phyloP scores from a whole-genome alignment of 2,797 vertebrate genomes.

The Spondyliosoma cantharus region DNA sequence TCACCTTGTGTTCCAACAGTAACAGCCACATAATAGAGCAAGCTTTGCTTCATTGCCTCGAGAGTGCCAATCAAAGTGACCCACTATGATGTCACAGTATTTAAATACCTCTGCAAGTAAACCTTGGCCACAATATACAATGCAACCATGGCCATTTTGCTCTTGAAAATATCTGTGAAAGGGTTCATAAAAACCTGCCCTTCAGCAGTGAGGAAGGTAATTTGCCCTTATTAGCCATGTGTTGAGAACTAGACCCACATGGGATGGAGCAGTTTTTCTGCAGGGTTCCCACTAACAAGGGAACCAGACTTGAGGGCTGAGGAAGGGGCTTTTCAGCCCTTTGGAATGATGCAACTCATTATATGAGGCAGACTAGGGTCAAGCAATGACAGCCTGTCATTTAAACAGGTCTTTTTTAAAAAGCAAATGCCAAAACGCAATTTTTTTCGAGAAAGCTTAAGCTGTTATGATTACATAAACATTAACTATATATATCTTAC shows the following conservation, averaged over 20 bases:
- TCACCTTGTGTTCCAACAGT: slow-evolving; percentile 39
- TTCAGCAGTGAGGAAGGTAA: slow-evolving; percentile 1
- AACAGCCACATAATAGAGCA: slow-evolving; percentile 8
- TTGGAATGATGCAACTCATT: not conserved
- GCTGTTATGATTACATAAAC: not conserved
- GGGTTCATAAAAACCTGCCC: slow-evolving; percentile 39
- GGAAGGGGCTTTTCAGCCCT: not conserved
- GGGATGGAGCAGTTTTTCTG: slow-evolving; percentile 14
- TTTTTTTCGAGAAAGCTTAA: not conserved
- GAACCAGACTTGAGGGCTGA: not conserved
- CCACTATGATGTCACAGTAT: slow-evolving; percentile 12
- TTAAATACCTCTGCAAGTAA: slow-evolving; percentile 41
- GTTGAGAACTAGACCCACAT: not conserved
- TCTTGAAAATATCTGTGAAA: slow-evolving; percentile 32
- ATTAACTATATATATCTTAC: not conserved
- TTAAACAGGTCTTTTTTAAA: not conserved
- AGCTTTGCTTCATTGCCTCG: slow-evolving; percentile 18
- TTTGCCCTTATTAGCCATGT: slow-evolving; percentile 13
- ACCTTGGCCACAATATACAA: slow-evolving; percentile 16
- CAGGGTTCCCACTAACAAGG: not conserved
- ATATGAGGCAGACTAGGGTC: not conserved
- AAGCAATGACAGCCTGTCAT: slow-evolving; percentile 1
- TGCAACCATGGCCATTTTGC: slow-evolving; percentile 23
- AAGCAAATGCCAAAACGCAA: not conserved
- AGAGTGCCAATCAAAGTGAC: slow-evolving; percentile 11